Evolutionary conservation across 2,888 invertebrate species (phyloP).

Genomic region (Apodemia hepburni): DNA sequence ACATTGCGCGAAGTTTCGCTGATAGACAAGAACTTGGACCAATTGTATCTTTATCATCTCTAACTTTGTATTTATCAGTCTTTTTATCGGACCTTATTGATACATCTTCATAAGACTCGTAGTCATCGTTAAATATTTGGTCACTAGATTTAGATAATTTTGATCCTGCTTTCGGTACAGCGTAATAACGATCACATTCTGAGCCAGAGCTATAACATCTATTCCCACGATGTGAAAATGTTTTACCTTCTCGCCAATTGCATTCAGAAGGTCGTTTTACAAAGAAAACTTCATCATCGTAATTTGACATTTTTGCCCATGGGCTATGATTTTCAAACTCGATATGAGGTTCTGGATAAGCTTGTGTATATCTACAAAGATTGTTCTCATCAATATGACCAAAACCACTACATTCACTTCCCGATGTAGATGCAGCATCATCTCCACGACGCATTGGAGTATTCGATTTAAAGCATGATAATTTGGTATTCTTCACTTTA

Average conservation of each 20-base stretch:
- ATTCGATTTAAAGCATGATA: slow-evolving; percentile 83
- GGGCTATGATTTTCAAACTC: slow-evolving; percentile 75
- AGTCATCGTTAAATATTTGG: slow-evolving; percentile 76
- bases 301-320: slow-evolving; percentile 70
- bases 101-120: slow-evolving; percentile 56
- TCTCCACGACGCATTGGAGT: slow-evolving; percentile 73
- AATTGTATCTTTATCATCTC: slow-evolving; percentile 68
- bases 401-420: slow-evolving; percentile 75
- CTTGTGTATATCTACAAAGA: slow-evolving; percentile 56
- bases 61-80: slow-evolving; percentile 71
- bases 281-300: slow-evolving; percentile 74
- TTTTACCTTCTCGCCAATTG: slow-evolving; percentile 63
- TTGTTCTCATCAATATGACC: slow-evolving; percentile 65
- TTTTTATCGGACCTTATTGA: slow-evolving; percentile 62
- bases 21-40: slow-evolving; percentile 83
- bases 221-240: slow-evolving; percentile 60
- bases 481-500: slow-evolving; percentile 84
- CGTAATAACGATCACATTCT: slow-evolving; percentile 71
- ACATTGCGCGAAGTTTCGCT: slow-evolving; percentile 86
- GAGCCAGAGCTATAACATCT: slow-evolving; percentile 76
- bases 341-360: slow-evolving; percentile 57
- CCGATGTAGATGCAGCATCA: slow-evolving; percentile 72
- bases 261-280: slow-evolving; percentile 61
- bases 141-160: slow-evolving; percentile 76
- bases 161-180: slow-evolving; percentile 63